phyloP scores from a whole-genome alignment of 2,888 invertebrate species.

The Nyleta sp. region DNA sequence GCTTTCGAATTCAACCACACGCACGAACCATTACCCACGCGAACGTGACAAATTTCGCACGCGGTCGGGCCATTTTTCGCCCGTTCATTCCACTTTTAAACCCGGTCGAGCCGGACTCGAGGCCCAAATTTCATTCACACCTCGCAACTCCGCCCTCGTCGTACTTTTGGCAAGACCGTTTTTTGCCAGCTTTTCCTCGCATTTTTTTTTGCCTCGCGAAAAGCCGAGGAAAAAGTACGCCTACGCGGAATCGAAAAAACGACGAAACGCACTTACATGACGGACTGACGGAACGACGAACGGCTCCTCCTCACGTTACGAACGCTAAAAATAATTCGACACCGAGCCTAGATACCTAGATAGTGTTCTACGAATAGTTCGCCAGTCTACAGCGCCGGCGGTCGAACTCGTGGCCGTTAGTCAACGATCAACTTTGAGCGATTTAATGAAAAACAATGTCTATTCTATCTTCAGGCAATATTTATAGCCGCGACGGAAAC shows the following conservation, averaged over 20 bases:
- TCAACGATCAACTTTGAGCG: slow-evolving; percentile 68
- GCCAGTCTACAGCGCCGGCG: slow-evolving; percentile 70
- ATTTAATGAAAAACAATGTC: slow-evolving; percentile 52
- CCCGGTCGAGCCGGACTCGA: too few species aligned
- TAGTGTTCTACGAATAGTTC: slow-evolving; percentile 81
- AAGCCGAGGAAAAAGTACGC: slow-evolving; percentile 53
- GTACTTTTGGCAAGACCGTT: too few species aligned
- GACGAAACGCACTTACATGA: slow-evolving; percentile 65
- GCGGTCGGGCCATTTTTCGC: too few species aligned
- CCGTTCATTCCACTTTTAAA: too few species aligned
- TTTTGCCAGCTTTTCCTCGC: slow-evolving; percentile 1
- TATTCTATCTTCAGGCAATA: slow-evolving; percentile 31
- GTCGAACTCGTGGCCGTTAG: slow-evolving; percentile 74
- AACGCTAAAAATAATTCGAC: slow-evolving; percentile 81
- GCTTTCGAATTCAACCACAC: too few species aligned
- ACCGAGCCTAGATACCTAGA: slow-evolving; percentile 83
- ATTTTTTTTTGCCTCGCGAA: slow-evolving; percentile 18
- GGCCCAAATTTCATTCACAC: too few species aligned
- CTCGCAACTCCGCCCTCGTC: too few species aligned
- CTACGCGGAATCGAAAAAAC: slow-evolving; percentile 66
- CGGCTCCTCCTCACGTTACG: slow-evolving; percentile 81
- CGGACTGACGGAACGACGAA: slow-evolving; percentile 67
- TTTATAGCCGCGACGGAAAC: slow-evolving; percentile 13
- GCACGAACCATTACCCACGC: too few species aligned
- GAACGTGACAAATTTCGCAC: too few species aligned